Base-by-base conservation (phyloP, 2,113 vertebrate species). In the Ursus arctos region DNA sequence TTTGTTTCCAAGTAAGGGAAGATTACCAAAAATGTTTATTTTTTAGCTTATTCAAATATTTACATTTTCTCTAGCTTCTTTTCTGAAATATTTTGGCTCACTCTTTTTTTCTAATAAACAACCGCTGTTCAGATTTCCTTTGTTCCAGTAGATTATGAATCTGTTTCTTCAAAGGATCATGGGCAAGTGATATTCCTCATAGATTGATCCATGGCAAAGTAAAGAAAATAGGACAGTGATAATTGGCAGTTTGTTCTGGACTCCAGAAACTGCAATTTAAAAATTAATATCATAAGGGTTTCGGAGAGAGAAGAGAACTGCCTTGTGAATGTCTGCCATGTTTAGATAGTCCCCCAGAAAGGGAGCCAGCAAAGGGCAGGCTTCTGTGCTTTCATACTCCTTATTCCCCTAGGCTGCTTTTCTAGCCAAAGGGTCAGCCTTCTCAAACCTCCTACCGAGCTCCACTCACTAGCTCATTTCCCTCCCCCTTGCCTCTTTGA, bases 1-100 rank as follows among this genome's bases (percentile, higher is more conserved):
- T 92, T 98, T 94, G 28, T 88, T 96, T 98, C 95, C 84, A 97
- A 97, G 81, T 83, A 96, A 97, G 88, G 93, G 67, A 95, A 95
- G 55, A 95, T 92, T 74, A 93, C 67, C 53, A 96, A 94, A 96
- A 88, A 91, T 96, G 94, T 97, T 98, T 98, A 85, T 94, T 85
- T 96, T 96, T 96, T 95, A 95, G 81, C 67, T 94, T 97, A 76
- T 94, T 97, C 94, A 98, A 91, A 93, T 98, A 97, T 97, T 98
- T 97, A 97, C 80, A 89, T 96, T 97, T 98, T 98, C 82, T 93
- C 72, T 80, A 28, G 57, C 95, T 97, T 84, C 81, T 97, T 97
- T 96, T 95, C 83, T 97, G 57, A 97, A 97, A 67, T 93, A 95
- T 93, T 97, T 97, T 98, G 94, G 43, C 79, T 94, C 72, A 88